phyloP scores from a whole-genome alignment of 2,113 vertebrate genomes.

The Falcunculus frontatus region DNA sequence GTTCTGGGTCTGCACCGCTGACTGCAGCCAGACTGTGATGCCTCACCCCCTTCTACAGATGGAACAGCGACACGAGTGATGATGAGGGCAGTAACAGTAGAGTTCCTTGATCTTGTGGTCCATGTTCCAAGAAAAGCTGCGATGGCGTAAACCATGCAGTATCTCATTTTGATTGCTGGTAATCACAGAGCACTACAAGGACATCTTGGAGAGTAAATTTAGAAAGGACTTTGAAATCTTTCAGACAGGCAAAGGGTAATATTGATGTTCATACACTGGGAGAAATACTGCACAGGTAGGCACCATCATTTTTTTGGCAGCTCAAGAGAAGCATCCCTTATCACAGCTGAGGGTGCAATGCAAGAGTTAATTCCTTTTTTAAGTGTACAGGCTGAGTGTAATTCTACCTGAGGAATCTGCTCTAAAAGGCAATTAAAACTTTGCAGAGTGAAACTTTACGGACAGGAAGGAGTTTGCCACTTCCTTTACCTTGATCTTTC shows the following conservation, averaged over 20 bases:
- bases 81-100: neutral
- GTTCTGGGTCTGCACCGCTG: neutral
- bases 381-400: neutral
- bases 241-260: neutral
- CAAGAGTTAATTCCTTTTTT: neutral
- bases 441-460: neutral
- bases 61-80: neutral
- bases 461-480: neutral
- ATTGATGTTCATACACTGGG: neutral
- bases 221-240: neutral
- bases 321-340: neutral
- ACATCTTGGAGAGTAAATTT: neutral
- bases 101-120: neutral
- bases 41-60: neutral
- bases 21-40: neutral
- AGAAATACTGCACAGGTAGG: neutral
- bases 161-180: neutral
- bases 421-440: constrained; percentile 31
- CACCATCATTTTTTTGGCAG: neutral
- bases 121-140: neutral
- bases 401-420: neutral
- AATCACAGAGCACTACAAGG: neutral
- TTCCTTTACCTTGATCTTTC: neutral
- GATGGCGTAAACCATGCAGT: neutral
- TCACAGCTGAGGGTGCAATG: neutral